A percentile compares a stretch with the other conserved stretches of the same genome.
Evolutionary conservation across 2,797 vertebrate species (phyloP).

Genomic region (Neosalanx taihuensis): DNA sequence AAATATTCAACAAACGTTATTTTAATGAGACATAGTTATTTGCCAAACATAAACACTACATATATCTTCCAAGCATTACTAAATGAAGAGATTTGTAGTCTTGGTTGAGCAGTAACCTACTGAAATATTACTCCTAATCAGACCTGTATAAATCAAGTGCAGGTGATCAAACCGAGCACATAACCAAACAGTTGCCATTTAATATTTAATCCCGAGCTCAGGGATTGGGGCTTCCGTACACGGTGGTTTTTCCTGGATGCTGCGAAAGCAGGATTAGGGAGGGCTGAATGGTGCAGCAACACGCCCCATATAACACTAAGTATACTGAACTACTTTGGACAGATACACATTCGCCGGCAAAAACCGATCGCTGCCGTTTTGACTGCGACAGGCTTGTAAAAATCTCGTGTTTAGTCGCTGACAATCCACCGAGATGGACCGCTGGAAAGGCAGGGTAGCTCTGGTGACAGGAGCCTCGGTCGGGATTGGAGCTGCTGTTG

Average conservation of each 20-base stretch:
- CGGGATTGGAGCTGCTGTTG: constrained; percentile 90
- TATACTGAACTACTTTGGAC: constrained; percentile 1
- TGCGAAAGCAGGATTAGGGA: constrained; percentile 29
- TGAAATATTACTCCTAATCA: neutral
- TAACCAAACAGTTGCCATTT: constrained; percentile 38
- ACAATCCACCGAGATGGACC: constrained; percentile 76
- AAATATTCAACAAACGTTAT: no score
- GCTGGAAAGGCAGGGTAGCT: constrained; percentile 89
- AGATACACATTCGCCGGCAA: neutral
- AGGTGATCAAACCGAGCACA: constrained; percentile 56
- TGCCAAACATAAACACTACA: no score
- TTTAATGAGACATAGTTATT: no score
- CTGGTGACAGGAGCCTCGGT: constrained; percentile 92
- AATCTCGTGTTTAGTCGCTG: neutral
- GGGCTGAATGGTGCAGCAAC: constrained; percentile 42
- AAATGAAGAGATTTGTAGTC: no score
- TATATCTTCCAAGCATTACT: no score
- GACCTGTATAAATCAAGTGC: constrained; percentile 47
- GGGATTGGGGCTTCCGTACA: constrained; percentile 53
- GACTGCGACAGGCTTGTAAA: neutral
- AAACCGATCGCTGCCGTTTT: constrained; percentile 4
- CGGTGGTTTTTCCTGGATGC: constrained; percentile 55
- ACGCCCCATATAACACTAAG: constrained; percentile 20
- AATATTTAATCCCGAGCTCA: constrained; percentile 65
- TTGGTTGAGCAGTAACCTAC: no score